phyloP scores from a whole-genome alignment of 2,113 vertebrate genomes.

The Xiphophorus hellerii region DNA sequence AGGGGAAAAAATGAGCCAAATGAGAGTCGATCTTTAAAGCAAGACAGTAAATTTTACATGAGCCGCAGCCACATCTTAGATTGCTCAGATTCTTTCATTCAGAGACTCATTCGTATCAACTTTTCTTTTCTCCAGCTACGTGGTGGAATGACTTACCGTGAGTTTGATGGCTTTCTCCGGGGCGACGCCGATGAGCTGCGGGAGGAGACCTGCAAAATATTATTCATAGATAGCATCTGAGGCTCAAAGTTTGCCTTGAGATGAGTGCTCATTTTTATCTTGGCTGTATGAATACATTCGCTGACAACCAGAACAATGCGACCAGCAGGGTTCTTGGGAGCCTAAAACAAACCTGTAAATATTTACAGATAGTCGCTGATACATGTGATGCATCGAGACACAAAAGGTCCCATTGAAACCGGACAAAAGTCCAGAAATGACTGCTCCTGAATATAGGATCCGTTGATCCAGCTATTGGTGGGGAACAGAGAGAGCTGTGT shows the following conservation, averaged over 20 bases:
- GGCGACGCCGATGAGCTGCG: conserved; percentile 95
- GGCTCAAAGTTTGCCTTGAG: conserved; percentile 41
- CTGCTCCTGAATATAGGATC: conserved; percentile 57
- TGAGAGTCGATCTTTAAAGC: conserved; percentile 62
- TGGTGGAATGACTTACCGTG: conserved; percentile 88
- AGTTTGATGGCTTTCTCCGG: conserved; percentile 98
- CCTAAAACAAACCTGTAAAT: conserved; percentile 75
- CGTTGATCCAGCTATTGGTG: conserved; percentile 51
- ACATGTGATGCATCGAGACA: conserved; percentile 50
- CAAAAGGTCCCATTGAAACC: conserved; percentile 62
- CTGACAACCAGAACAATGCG: conserved; percentile 63
- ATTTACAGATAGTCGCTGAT: conserved; percentile 73
- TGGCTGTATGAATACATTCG: conserved; percentile 51
- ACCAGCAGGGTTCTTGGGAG: conserved; percentile 55
- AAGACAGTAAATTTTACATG: conserved; percentile 64
- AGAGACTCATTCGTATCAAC: conserved; percentile 42
- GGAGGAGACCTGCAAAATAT: conserved; percentile 90
- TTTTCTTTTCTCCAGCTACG: conserved; percentile 52
- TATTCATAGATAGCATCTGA: conserved; percentile 74
- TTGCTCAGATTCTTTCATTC: conserved; percentile 56
- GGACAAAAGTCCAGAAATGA: conserved; percentile 64
- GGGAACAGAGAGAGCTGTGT: conserved; percentile 77
- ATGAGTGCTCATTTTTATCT: conserved; percentile 62
- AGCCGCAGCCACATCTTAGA: conserved; percentile 62
- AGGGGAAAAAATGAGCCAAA: conserved; percentile 35